Base-by-base conservation (phyloP, 2,888 invertebrate genomes). In the Leptodirus hochenwartii region DNA sequence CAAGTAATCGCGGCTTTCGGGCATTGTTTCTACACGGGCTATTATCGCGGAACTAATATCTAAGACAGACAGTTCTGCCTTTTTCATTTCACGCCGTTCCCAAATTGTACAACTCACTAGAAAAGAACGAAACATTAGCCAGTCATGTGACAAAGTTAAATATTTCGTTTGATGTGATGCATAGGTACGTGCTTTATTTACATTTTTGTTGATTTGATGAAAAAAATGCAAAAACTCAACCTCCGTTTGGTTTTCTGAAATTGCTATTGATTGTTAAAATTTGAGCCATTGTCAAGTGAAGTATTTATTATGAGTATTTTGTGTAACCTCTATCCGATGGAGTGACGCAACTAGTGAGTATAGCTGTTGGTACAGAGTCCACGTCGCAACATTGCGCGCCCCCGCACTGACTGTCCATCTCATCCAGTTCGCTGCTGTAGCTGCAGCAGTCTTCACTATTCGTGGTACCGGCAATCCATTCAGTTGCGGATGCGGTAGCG, bases 21-120 rank as follows among this genome's bases (percentile, higher is more conserved):
- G 72, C 59, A 77, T 72, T 12, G 69, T 65, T 43, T 91, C 91
- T 3, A 91, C 91, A 41, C 82, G 75, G 40, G 81, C 79, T 39
- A 93, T 91, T 45, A 95, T 91, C 38, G 78, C 79, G 44, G 88
- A 88, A 49, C 88, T 88, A 44, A 95, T 91, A 56, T 95, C 93
- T 34, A 95, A 63, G 3, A 90, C 88, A 0, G 90, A 87, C 39
- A 95, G 62, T 53, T 93, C 88, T 1, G 87, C 84, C 50, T 93
- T 91, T 47, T 90, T 81, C 14, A 82, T 75, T 37, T 90, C 87
- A 5, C 78, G 71, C 16, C 73, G 70, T 48, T 90, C 87, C 91
- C 93, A 95, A 58, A 95, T 79, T 28, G 88, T 85, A 51, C 93
- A 95, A 45, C 85, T 90, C 36, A 93, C 91, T 90, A 54, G 29